Evolutionary conservation across 1,140 invertebrate species (phyloP), one percentile per base, ranked within the genome.

Genomic region (Pseudomyrmex gracilis): DNA sequence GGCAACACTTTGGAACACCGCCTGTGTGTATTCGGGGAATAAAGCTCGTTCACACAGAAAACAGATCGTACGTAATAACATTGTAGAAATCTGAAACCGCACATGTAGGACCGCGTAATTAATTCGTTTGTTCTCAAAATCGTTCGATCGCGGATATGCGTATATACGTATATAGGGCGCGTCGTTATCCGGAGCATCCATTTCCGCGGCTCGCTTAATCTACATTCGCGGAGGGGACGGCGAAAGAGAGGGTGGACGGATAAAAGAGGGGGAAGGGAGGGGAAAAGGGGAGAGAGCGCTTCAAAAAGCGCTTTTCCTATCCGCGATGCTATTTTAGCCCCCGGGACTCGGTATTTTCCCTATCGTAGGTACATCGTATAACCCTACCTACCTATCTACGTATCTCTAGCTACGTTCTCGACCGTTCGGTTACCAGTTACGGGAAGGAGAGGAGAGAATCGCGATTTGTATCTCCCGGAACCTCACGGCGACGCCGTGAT

Each of bases 361-460:
- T 20, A 17, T 71, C 53, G 67, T 80, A 57, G 20, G 60, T 70
- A 82, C 3, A 51, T 12, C 51, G 63, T 70, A 78, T 47, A 66
- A 34, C 2, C 34, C 34, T 34, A 34, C 34, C 49, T 60, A 60
- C 78, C 12, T 73, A 71, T 49, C 24, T 68, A 45, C 2, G 5
- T 53, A 70, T 12, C 9, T 9, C 45, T n/a, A n/a, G 34, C 58
- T 63, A 24, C 4, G n/a, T 66, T 47, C 64, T 47, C 64, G 57
- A 73, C 13, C 64, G 47, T 77, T 77, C 57, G 47, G 70, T 53
- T 58, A 83, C 61, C 71, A 68, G n/a, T n/a, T n/a, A 4, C 24
- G 45, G 77, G 73, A 83, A 85, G 86, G 73, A 88, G 73, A n/a
- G n/a, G n/a, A n/a, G n/a, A n/a, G 73, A 87, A 87, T 87, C 83